Base-by-base conservation (phyloP, 2,888 invertebrate species). In the Patella ulyssiponensis region DNA sequence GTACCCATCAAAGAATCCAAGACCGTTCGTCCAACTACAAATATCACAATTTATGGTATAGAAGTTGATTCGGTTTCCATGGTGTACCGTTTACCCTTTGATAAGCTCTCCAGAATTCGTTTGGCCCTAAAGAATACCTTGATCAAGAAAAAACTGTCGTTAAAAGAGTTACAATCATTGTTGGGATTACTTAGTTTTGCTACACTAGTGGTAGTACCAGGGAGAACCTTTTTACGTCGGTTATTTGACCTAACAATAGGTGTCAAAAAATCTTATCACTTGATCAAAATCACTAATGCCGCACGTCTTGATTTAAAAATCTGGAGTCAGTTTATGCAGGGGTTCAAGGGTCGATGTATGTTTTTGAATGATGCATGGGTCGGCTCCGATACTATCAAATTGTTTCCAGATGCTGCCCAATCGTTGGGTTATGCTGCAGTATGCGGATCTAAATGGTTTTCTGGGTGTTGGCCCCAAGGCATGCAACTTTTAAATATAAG, bases 401-500 rank as follows among this genome's bases (percentile, higher is more conserved):
- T 74, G 11, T 74, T 33, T n/a, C 27, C 74, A 15, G 74, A 74
- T 27, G 56, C 74, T 5, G 53, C 74, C 17, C n/a, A 20, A 33
- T 17, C 56, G 4, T 15, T 23, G 11, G 74, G 74, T 44, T 74
- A 74, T 64, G 74, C 56, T 15, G 74, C 74, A 58, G 74, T 74
- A 12, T 56, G 51, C n/a, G 74, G 74, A 11, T 23, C n/a, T 20
- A 23, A 23, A 15, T 74, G 74, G 74, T 64, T 74, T 33, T 74
- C n/a, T 23, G 58, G 74, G 17, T 23, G 27, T 9, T 74, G 74
- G 74, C 20, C 56, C 17, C 15, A 20, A 23, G 64, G 12, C 64
- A 64, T 64, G 64, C 64, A 74, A 51, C 23, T 17, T 9, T 52
- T 64, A 20, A 51, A 44, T 20, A 75, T 75, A 20, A 69, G 17